Conservation (phyloP, 2,797 vertebrate genomes). For the Chaetodon trifasciatus region DNA sequence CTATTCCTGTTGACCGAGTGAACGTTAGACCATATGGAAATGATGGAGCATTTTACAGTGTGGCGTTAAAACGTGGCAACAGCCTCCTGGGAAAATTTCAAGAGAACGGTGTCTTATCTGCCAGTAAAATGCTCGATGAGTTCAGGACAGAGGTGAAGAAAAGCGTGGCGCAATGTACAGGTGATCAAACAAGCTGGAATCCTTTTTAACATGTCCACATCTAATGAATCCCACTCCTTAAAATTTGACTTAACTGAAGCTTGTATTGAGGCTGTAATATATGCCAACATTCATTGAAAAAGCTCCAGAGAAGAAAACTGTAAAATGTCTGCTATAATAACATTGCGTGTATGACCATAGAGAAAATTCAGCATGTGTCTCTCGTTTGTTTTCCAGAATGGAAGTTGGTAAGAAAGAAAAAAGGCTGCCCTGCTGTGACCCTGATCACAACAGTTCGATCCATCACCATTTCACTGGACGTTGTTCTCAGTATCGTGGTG, state of each 20-base stretch:
- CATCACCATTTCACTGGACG: slow-evolving; percentile 86
- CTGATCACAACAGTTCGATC: slow-evolving; percentile 36
- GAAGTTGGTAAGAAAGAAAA: slow-evolving; percentile 75
- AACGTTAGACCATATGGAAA: slow-evolving; percentile 60
- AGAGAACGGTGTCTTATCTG: slow-evolving; percentile 76
- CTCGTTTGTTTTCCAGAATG: slow-evolving; percentile 60
- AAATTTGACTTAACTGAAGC: background rate
- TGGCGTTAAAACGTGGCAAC: slow-evolving; percentile 82
- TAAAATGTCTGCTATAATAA: no score
- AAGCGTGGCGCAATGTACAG: slow-evolving; percentile 65
- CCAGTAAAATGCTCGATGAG: slow-evolving; percentile 80
- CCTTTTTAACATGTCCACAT: background rate
- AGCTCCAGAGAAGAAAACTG: no score
- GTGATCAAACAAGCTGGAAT: slow-evolving; percentile 51
- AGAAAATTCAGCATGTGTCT: background rate
- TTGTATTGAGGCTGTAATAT: background rate
- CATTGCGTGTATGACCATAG: no score
- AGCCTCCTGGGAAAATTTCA: slow-evolving; percentile 79
- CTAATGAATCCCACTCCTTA: background rate
- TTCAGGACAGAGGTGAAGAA: slow-evolving; percentile 87
- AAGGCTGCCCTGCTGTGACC: slow-evolving; percentile 90
- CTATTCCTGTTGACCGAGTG: slow-evolving; percentile 78
- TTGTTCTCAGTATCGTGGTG: slow-evolving; percentile 87
- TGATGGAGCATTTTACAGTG: slow-evolving; percentile 84
- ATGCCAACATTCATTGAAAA: background rate